Evolutionary conservation across 2,113 vertebrate genomes (phyloP).

Genomic region (Serilophus lunatus): DNA sequence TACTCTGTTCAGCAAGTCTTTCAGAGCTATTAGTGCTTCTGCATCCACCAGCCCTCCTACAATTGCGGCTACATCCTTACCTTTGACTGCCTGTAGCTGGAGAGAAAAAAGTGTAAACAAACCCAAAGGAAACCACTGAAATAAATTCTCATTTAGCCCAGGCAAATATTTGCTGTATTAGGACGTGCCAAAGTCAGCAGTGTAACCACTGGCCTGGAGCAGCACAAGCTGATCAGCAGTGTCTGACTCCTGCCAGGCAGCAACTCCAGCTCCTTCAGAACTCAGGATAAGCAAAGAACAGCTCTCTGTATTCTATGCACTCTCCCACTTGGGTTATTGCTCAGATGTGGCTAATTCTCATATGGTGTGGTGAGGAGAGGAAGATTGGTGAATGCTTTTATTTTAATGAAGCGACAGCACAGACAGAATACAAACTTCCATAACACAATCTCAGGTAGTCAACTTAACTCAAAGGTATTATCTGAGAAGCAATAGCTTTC

Average conservation of each 20-base stretch:
- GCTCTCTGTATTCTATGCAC: background rate
- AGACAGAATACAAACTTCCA: background rate
- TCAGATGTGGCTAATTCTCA: background rate
- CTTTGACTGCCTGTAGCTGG: slow-evolving; percentile 87
- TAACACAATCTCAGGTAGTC: background rate
- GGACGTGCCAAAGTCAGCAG: background rate
- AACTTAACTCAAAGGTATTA: background rate
- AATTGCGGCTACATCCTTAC: slow-evolving; percentile 84
- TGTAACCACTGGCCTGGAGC: rapidly evolving
- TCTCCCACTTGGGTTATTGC: background rate
- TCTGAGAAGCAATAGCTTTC: background rate
- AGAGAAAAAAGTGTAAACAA: background rate
- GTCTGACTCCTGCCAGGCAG: background rate
- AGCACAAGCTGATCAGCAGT: background rate
- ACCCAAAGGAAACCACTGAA: background rate
- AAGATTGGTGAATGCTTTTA: background rate
- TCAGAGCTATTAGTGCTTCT: slow-evolving; percentile 89
- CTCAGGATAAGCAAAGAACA: background rate
- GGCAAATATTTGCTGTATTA: background rate
- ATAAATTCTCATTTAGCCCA: background rate
- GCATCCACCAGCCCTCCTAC: slow-evolving; percentile 94
- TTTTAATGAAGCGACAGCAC: background rate
- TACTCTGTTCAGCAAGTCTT: slow-evolving; percentile 90
- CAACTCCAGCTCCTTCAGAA: background rate
- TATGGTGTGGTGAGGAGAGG: background rate